Evolutionary conservation across 1,140 invertebrate genomes (phyloP).

Genomic region (Calephelis virginiensis): DNA sequence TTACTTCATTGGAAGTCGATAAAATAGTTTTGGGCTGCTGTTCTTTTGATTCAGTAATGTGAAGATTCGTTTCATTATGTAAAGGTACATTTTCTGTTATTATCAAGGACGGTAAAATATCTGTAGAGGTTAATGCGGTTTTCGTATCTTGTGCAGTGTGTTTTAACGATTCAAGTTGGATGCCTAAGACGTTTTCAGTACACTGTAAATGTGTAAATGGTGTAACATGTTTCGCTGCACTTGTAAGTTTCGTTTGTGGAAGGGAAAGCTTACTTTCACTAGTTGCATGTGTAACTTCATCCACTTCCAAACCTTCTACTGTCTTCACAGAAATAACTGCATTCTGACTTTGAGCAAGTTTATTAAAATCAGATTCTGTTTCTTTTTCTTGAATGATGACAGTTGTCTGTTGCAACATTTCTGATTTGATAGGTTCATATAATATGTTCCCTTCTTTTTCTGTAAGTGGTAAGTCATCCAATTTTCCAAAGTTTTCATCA

Average conservation of each 20-base stretch:
- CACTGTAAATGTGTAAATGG: conserved; percentile 56
- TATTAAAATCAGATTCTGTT: conserved; percentile 39
- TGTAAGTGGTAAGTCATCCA: conserved; percentile 5
- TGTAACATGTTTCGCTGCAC: conserved; percentile 45
- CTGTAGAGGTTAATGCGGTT: conserved; percentile 34
- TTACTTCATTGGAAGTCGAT: conserved; percentile 44
- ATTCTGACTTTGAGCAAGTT: conserved; percentile 31
- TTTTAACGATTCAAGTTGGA: conserved; percentile 40
- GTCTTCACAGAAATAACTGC: conserved; percentile 41
- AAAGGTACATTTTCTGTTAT: conserved; percentile 53
- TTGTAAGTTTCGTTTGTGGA: conserved; percentile 32
- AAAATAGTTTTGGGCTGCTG: conserved; percentile 38
- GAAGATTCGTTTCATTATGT: conserved; percentile 51
- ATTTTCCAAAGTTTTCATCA: conserved; percentile 41
- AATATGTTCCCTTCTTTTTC: conserved; percentile 34
- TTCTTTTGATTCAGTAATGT: conserved; percentile 38
- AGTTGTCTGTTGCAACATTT: conserved; percentile 46
- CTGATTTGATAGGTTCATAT: conserved; percentile 38
- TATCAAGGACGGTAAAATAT: conserved; percentile 45
- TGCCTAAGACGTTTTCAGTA: conserved; percentile 52
- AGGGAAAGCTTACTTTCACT: conserved; percentile 32
- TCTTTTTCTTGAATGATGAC: conserved; percentile 50
- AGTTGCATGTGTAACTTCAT: conserved; percentile 42
- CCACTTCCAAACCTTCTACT: conserved; percentile 42
- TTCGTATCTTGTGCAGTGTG: conserved; percentile 38